Percentiles rank a stretch among this genome's conserved stretches.
phyloP scores from a whole-genome alignment of 2,113 vertebrate species.

The Melospiza georgiana region DNA sequence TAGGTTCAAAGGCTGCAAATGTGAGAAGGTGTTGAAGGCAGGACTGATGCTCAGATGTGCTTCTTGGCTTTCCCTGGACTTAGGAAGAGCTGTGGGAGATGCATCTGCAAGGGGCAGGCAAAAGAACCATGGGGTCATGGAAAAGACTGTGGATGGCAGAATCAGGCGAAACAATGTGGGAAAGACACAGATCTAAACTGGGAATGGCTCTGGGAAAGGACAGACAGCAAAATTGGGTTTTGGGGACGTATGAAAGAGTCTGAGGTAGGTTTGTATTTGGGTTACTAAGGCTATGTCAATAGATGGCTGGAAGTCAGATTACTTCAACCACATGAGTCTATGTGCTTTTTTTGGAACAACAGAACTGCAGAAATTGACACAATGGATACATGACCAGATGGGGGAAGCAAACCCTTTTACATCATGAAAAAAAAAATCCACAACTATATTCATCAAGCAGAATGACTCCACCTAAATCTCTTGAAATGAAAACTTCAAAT shows the following conservation, averaged over 20 bases:
- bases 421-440: background rate
- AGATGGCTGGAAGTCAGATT: background rate
- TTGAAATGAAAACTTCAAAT: constrained; percentile 46
- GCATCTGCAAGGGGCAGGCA: background rate
- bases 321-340: background rate
- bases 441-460: background rate
- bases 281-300: background rate
- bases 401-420: constrained; percentile 59
- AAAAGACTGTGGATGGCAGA: background rate
- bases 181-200: background rate
- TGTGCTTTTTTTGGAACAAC: background rate
- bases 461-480: background rate
- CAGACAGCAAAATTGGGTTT: background rate
- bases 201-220: background rate
- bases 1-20: background rate
- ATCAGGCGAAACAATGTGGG: background rate
- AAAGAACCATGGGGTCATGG: background rate
- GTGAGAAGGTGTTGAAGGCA: background rate
- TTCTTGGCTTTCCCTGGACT: background rate
- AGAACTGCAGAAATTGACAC: background rate
- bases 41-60: background rate
- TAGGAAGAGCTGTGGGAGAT: background rate
- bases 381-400: constrained; percentile 49
- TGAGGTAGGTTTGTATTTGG: background rate
- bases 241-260: background rate